Base-by-base conservation (phyloP, 2,888 invertebrate genomes). In the Pinctada fucata region DNA sequence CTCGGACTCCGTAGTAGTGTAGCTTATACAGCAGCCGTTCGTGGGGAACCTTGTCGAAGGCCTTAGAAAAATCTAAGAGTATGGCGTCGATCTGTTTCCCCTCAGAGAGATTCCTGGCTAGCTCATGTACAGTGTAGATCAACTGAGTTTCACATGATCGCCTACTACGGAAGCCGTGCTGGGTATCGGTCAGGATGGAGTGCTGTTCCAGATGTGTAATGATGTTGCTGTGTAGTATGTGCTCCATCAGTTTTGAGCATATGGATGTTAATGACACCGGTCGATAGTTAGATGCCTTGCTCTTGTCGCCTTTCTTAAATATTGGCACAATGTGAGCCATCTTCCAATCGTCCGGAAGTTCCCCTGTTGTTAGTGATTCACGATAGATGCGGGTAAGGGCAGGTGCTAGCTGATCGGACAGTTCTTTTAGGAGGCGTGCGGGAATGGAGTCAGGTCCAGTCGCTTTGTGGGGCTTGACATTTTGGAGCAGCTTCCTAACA, bases 401-500 rank as follows among this genome's bases (percentile, higher is more conserved):
- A 10, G 66, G 66, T 52, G 31, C 66, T n/a, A 66, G 66, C 66
- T 66, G 66, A 16, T 66, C 5, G 5, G 66, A 66, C 66, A 66
- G 66, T 16, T 66, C 66, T n/a, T n/a, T 66, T 10, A n/a, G 10
- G 5, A 66, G 66, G 5, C 16, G 10, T 10, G 66, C 66, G n/a
- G 66, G 66, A 5, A 66, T 66, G 4, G 66, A 66, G 16, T 66
- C 66, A n/a, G 66, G 10, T 66, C 66, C 66, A 66, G 66, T 66
- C n/a, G n/a, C n/a, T n/a, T n/a, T n/a, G n/a, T n/a, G n/a, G n/a
- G 66, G 66, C 66, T 66, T 66, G 31, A 66, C 66, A 66, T 66
- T 66, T n/a, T 66, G 66, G 66, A 66, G 66, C n/a, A 66, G 66
- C 31, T 66, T 66, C 66, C 10, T n/a, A 66, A 66, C 66, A 5